Conservation (phyloP, 2,888 invertebrate genomes). For the Drosophila rubida region DNA sequence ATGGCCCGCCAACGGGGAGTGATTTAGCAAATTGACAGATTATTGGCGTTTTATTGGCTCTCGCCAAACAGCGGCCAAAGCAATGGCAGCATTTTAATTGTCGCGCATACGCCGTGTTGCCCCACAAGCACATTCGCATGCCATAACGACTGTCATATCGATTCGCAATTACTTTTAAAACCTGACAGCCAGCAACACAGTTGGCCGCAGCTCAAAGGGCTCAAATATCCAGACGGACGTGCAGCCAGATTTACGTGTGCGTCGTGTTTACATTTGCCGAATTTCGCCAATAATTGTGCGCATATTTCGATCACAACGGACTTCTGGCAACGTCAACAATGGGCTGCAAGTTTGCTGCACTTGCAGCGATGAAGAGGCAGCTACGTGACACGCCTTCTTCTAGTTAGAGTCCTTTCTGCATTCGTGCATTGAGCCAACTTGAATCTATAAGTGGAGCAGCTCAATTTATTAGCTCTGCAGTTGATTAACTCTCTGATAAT, state of each 20-base stretch:
- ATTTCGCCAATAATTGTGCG: not conserved
- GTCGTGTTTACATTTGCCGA: not conserved
- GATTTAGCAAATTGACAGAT: slow-evolving; percentile 79
- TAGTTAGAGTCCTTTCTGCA: no score
- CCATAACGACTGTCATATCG: slow-evolving; percentile 24
- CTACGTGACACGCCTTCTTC: no score
- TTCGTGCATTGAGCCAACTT: no score
- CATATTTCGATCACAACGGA: not conserved
- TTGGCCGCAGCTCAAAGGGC: not conserved
- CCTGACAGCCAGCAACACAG: slow-evolving; percentile 13
- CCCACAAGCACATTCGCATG: slow-evolving; percentile 8
- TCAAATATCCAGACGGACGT: not conserved
- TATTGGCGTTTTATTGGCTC: slow-evolving; percentile 70
- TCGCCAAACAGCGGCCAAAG: slow-evolving; percentile 11
- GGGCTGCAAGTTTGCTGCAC: not conserved
- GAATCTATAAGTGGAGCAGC: no score
- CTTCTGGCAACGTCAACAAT: not conserved
- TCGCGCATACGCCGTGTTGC: slow-evolving; percentile 30
- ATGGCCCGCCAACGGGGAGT: slow-evolving; percentile 64
- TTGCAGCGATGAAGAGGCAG: no score
- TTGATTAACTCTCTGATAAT: not conserved
- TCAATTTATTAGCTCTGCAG: no score
- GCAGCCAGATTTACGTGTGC: not conserved
- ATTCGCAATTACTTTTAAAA: slow-evolving; percentile 21
- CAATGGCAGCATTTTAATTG: slow-evolving; percentile 53